Evolutionary conservation across 2,888 invertebrate species (phyloP).

Genomic region (Agapetus fuscipes): DNA sequence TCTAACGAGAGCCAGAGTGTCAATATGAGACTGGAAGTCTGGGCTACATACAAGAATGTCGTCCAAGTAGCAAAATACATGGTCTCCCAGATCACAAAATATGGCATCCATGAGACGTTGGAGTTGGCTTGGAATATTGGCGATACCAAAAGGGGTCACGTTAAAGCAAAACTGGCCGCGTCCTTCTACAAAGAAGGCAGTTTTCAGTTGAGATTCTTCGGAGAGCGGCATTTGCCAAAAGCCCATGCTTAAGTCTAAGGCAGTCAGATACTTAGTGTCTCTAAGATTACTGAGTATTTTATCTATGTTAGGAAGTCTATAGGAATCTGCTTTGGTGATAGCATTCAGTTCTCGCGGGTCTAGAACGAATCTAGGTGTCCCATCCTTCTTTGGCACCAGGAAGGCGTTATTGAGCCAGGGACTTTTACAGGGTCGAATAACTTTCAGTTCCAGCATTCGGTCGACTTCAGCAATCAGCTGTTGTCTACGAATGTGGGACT

Average conservation of each 20-base stretch:
- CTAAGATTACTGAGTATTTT: no score
- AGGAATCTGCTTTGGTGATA: slow-evolving; percentile 3
- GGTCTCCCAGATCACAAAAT: no score
- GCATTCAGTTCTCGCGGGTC: slow-evolving; percentile 22
- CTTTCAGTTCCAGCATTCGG: slow-evolving; percentile 20
- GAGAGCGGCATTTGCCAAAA: slow-evolving; percentile 12
- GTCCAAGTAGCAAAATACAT: no score
- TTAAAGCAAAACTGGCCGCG: neutral
- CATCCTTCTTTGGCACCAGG: slow-evolving; percentile 22
- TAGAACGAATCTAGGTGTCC: slow-evolving; percentile 20
- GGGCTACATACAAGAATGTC: slow-evolving; percentile 22
- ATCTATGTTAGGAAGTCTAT: slow-evolving; percentile 5
- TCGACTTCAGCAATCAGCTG: slow-evolving; percentile 21
- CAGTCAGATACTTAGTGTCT: no score
- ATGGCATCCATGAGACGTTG: slow-evolving; percentile 13
- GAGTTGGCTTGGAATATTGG: slow-evolving; percentile 5
- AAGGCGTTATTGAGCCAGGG: no score
- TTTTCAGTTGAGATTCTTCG: slow-evolving; percentile 1
- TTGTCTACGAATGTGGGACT: slow-evolving; percentile 21
- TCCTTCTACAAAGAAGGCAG: no score
- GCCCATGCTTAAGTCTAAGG: no score
- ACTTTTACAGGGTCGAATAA: slow-evolving; percentile 23
- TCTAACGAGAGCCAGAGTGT: no score
- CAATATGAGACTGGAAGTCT: no score
- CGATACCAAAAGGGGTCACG: slow-evolving; percentile 11